Evolutionary conservation across 1,140 invertebrate species (phyloP).

Genomic region (Drosophila gunungcola): DNA sequence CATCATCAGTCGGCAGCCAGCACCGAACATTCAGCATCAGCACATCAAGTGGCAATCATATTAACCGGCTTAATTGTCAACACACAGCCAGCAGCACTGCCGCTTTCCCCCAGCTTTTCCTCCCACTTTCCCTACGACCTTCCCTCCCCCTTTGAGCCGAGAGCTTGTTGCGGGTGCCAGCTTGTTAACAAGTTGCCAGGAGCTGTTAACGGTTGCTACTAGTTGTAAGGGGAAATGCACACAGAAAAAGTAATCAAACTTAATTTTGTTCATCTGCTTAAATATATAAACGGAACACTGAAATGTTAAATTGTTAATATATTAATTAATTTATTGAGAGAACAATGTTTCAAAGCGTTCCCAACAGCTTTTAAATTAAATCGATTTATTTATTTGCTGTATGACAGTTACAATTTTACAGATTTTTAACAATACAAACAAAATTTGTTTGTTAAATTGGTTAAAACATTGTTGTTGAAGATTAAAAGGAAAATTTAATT

Average conservation of each 20-base stretch:
- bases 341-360: too few relatives aligned
- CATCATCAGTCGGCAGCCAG: constrained; percentile 44
- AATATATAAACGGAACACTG: too few relatives aligned
- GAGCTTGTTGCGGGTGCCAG: constrained; percentile 66
- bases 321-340: background rate
- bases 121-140: constrained; percentile 23
- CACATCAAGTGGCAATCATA: constrained; percentile 81
- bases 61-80: constrained; percentile 80
- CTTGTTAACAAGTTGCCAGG: constrained; percentile 78
- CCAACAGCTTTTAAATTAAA: too few relatives aligned
- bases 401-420: too few relatives aligned
- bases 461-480: too few relatives aligned
- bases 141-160: constrained; percentile 18
- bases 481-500: too few relatives aligned
- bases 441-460: too few relatives aligned
- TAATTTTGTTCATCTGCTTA: too few relatives aligned
- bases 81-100: constrained; percentile 54
- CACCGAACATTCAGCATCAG: constrained; percentile 60
- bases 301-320: background rate
- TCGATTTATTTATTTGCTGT: too few relatives aligned
- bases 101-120: constrained; percentile 2
- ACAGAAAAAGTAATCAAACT: background rate
- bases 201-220: constrained; percentile 55
- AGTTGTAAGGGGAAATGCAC: constrained; percentile 32
- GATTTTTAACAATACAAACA: too few relatives aligned